phyloP scores from a whole-genome alignment of 2,888 invertebrate species.

The Agonopterix subpropinquella region DNA sequence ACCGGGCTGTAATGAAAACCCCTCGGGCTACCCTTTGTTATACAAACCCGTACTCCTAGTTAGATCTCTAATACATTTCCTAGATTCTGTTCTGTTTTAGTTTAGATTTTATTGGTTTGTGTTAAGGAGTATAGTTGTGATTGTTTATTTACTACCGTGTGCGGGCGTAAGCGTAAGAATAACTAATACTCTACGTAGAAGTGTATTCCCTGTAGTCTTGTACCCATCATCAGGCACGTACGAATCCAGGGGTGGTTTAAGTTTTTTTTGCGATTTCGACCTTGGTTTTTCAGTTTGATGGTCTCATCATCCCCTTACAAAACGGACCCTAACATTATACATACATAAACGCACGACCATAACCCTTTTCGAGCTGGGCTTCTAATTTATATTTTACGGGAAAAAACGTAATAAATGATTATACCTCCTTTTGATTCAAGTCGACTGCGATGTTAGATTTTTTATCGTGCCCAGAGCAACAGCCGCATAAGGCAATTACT shows the following conservation, averaged over 20 bases:
- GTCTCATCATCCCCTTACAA: too few relatives aligned
- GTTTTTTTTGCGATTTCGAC: too few relatives aligned
- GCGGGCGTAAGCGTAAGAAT: too few relatives aligned
- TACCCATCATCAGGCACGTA: too few relatives aligned
- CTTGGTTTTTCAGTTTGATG: too few relatives aligned
- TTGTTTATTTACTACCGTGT: neutral
- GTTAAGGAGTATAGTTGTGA: neutral
- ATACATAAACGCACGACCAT: too few relatives aligned
- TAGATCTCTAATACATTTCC: constrained; percentile 21
- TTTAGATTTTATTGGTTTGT: neutral
- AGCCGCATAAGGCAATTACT: constrained; percentile 45
- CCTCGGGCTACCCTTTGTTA: constrained; percentile 34
- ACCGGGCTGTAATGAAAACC: constrained; percentile 26
- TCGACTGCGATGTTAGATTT: constrained; percentile 22
- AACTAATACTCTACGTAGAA: too few relatives aligned
- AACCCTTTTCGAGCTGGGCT: too few relatives aligned
- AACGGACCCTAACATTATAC: too few relatives aligned
- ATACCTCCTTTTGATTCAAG: constrained; percentile 1
- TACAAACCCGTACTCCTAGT: constrained; percentile 14
- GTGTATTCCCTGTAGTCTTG: too few relatives aligned
- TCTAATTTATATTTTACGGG: too few relatives aligned
- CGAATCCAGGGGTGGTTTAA: too few relatives aligned
- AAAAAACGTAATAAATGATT: constrained; percentile 1
- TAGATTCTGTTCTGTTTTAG: neutral
- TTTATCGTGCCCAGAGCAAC: constrained; percentile 25